Conservation (phyloP, 2,888 invertebrate genomes). For the Panopea generosa region DNA sequence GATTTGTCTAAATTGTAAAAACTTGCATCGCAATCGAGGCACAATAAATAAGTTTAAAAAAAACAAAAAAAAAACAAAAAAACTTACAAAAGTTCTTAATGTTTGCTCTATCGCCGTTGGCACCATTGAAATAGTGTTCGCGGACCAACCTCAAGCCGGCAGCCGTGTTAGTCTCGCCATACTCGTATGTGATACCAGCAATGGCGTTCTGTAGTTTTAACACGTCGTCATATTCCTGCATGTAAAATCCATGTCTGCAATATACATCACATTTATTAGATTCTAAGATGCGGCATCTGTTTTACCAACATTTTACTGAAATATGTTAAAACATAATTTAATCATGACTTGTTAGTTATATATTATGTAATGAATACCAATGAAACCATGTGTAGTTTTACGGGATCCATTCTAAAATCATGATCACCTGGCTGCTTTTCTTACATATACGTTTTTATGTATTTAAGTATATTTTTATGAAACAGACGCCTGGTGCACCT, state of each 20-base stretch:
- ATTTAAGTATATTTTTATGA: too few relatives aligned
- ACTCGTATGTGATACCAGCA: conserved; percentile 76
- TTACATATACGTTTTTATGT: too few relatives aligned
- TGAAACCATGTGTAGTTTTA: too few relatives aligned
- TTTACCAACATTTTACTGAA: too few relatives aligned
- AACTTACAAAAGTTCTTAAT: conserved; percentile 76
- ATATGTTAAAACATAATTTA: background rate
- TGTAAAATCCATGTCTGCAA: conserved; percentile 72
- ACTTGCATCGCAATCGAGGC: too few relatives aligned
- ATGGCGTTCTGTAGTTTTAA: conserved; percentile 77
- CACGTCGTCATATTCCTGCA: conserved; percentile 74
- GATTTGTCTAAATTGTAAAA: too few relatives aligned
- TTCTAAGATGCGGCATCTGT: background rate
- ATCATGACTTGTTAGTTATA: background rate
- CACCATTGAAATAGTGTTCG: conserved; percentile 66
- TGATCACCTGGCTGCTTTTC: too few relatives aligned
- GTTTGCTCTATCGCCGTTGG: conserved; percentile 71
- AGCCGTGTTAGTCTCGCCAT: conserved; percentile 82
- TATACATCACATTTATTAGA: background rate
- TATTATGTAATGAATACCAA: too few relatives aligned
- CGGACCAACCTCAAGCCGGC: conserved; percentile 75
- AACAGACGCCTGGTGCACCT: too few relatives aligned
- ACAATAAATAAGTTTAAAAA: too few relatives aligned
- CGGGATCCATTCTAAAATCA: too few relatives aligned
- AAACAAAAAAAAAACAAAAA: too few relatives aligned